Conservation (phyloP, 2,888 invertebrate genomes). For the Drosophila infuscata region DNA sequence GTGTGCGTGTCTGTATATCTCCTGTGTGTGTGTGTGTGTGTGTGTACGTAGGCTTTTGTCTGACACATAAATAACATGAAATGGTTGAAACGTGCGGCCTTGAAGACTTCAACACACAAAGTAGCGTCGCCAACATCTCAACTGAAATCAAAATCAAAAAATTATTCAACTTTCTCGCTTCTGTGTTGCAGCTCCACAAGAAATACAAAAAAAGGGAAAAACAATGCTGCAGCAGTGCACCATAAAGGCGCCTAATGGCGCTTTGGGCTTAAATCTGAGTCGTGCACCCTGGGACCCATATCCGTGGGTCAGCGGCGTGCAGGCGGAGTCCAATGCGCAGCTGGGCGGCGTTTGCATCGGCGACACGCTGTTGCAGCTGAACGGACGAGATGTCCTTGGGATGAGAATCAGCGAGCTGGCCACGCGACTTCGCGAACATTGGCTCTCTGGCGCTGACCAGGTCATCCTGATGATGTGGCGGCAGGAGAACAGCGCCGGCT, state of each 20-base stretch:
- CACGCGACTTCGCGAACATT: constrained; percentile 79
- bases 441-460: constrained; percentile 80
- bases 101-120: constrained; percentile 33
- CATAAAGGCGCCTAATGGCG: constrained; percentile 86
- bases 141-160: constrained; percentile 1
- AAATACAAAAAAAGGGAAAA: background rate
- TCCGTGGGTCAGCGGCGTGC: constrained; percentile 91
- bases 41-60: constrained; percentile 20
- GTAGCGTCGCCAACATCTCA: background rate
- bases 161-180: constrained; percentile 5
- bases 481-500: constrained; percentile 61
- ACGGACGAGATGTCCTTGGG: constrained; percentile 83
- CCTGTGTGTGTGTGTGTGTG: background rate
- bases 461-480: constrained; percentile 84
- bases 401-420: constrained; percentile 84
- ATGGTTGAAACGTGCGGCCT: constrained; percentile 60
- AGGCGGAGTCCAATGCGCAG: constrained; percentile 87
- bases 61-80: constrained; percentile 65
- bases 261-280: constrained; percentile 90
- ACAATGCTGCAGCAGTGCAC: constrained; percentile 83
- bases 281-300: constrained; percentile 93
- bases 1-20: background rate
- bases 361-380: constrained; percentile 89
- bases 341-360: constrained; percentile 88
- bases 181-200: constrained; percentile 42